phyloP scores from a whole-genome alignment of 2,797 vertebrate genomes.

The Coreius guichenoti region DNA sequence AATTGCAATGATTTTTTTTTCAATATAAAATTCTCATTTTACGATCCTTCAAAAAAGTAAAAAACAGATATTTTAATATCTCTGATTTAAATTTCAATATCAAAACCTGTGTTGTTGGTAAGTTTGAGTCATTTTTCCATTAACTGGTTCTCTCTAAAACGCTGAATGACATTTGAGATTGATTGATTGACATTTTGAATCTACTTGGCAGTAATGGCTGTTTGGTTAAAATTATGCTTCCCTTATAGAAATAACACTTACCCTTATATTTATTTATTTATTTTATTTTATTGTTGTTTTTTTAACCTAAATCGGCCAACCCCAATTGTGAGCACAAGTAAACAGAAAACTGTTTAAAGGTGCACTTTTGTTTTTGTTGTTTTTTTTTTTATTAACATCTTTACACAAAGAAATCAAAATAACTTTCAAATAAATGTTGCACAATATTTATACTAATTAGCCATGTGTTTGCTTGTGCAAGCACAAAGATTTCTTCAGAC shows the following conservation, averaged over 20 bases:
- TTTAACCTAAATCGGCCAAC: not conserved
- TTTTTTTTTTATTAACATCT: not conserved
- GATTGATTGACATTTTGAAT: not conserved
- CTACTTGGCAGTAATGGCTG: not conserved
- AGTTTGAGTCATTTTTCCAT: not conserved
- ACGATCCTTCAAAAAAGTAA: not conserved
- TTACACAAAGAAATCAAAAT: not conserved
- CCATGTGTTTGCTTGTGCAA: not conserved
- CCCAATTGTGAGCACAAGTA: not conserved
- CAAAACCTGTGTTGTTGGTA: not conserved
- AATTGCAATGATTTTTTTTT: no score
- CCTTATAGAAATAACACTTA: not conserved
- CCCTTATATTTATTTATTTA: not conserved
- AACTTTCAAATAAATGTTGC: not conserved
- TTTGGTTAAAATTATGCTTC: not conserved
- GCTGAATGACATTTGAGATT: not conserved
- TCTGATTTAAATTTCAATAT: not conserved
- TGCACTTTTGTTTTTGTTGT: not conserved
- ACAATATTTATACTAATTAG: constrained; percentile 45
- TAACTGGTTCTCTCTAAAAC: not conserved
- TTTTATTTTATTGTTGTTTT: not conserved
- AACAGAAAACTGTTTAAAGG: not conserved
- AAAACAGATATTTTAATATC: not conserved
- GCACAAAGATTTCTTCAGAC: not conserved
- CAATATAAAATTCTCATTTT: not conserved